Percentiles rank a stretch among this genome's conserved stretches.
These are phyloP conservation scores for Ochropleura plecta DNA, from an alignment of 2,888 invertebrate genomes.

Conservation along the genomic window DNA sequence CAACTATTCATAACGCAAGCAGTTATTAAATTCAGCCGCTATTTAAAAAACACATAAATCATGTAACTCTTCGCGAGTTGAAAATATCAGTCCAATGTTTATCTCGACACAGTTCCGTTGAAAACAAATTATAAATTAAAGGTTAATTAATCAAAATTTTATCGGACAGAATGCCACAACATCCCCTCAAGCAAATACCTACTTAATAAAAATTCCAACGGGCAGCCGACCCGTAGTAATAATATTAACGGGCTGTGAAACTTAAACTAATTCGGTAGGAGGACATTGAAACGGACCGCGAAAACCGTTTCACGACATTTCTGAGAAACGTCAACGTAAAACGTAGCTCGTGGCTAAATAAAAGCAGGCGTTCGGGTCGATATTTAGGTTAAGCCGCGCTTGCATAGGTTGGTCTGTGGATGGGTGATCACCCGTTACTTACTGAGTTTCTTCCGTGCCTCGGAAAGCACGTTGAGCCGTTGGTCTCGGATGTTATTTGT, in stretches of 20 bases:
- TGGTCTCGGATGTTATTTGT: too few relatives aligned
- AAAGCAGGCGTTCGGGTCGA: too few relatives aligned
- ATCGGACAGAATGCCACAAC: slow-evolving; percentile 35
- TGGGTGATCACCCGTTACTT: too few relatives aligned
- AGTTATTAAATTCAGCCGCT: slow-evolving; percentile 14
- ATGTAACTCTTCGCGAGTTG: slow-evolving; percentile 11
- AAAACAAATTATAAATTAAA: slow-evolving; percentile 44
- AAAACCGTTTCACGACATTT: slow-evolving; percentile 17
- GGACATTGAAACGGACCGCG: not conserved
- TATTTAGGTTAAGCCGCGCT: too few relatives aligned
- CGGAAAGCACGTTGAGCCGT: too few relatives aligned
- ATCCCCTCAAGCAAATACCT: slow-evolving; percentile 36
- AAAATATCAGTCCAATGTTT: slow-evolving; percentile 33
- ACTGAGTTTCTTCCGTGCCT: too few relatives aligned
- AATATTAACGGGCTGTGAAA: not conserved
- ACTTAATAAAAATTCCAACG: slow-evolving; percentile 3
- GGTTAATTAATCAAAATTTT: slow-evolving; percentile 39
- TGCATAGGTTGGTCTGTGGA: too few relatives aligned
- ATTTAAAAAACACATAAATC: slow-evolving; percentile 45
- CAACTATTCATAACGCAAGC: slow-evolving; percentile 4
- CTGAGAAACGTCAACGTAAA: slow-evolving; percentile 10
- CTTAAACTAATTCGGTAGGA: slow-evolving; percentile 2
- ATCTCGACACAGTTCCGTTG: slow-evolving; percentile 24
- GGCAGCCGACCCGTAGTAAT: not conserved
- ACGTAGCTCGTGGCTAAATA: too few relatives aligned